Evolutionary conservation across 2,888 invertebrate species (phyloP), one percentile per base, ranked within the genome.

Genomic region (Caenorhabditis drosophilae): DNA sequence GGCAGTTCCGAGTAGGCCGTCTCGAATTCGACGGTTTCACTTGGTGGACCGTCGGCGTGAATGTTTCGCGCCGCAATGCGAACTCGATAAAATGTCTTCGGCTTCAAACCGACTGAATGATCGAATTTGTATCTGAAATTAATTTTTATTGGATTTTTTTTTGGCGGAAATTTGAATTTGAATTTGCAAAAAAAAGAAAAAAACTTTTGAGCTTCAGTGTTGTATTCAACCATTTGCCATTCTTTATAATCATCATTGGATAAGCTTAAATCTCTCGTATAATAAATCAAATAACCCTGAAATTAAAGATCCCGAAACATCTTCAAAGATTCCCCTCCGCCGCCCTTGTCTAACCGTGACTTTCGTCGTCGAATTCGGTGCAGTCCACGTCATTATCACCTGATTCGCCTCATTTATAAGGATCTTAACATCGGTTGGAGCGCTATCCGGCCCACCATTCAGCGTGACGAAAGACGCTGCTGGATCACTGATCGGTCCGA

Each of bases 11-110:
- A 34, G 40, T 22, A 48, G 1, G 75, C 67, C 2, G 70, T 73
- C 42, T 75, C 75, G 27, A 75, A 75, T 54, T 75, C 73, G 20
- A 60, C 61, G 2, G 66, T 50, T 9, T 49, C 56, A 47, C 70
- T 71, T n/a, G 64, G 40, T 1, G 73, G 70, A 2, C 75, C 75
- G 52, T 63, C 67, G 0, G 73, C 70, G 25, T 62, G 55, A 9
- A 51, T 47, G 38, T 73, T 75, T 23, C 56, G 69, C 9, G 67
- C 73, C 0, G 70, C 51, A 6, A 73, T 57, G 18, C 75, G 38
- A 11, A 69, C 64, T 26, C 75, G 67, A 46, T 75, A 75, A 27
- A 75, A 58, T 9, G 75, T 71, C 46, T 75, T 75, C 7, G 73
- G 75, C 26, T 67, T 64, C 38, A 75, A 42, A 1, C 72, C 75